phyloP scores from a whole-genome alignment of 2,113 vertebrate species.

The Nycticryphes semicollaris region DNA sequence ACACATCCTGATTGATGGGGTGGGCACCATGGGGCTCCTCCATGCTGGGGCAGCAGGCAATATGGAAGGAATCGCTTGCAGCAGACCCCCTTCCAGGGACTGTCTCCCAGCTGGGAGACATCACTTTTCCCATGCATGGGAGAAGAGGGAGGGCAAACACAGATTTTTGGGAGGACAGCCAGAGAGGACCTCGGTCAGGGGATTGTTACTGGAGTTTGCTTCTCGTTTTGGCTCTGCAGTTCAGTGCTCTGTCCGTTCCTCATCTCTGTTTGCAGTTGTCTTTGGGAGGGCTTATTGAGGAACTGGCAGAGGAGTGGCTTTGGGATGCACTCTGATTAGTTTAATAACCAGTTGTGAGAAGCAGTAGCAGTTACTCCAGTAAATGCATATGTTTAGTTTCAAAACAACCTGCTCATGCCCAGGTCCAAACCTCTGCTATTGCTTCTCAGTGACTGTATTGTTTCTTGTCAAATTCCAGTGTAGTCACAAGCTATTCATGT shows the following conservation, averaged over 20 bases:
- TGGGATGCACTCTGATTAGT: neutral
- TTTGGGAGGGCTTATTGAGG: neutral
- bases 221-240: neutral
- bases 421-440: neutral
- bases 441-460: neutral
- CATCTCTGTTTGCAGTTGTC: neutral
- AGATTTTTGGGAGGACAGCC: neutral
- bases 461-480: neutral
- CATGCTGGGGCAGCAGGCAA: rapidly evolving
- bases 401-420: neutral
- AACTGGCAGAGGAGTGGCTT: neutral
- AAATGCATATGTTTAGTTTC: neutral
- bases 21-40: rapidly evolving
- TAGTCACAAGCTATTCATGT: neutral
- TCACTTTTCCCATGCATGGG: rapidly evolving
- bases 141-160: neutral
- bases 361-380: neutral
- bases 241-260: neutral
- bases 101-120: neutral
- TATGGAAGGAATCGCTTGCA: neutral
- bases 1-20: neutral
- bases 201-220: neutral
- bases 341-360: neutral
- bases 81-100: neutral
- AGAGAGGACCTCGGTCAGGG: neutral